phyloP scores from a whole-genome alignment of 37 sponge, comb jelly and placozoan genomes.

The Ianthella basta region DNA sequence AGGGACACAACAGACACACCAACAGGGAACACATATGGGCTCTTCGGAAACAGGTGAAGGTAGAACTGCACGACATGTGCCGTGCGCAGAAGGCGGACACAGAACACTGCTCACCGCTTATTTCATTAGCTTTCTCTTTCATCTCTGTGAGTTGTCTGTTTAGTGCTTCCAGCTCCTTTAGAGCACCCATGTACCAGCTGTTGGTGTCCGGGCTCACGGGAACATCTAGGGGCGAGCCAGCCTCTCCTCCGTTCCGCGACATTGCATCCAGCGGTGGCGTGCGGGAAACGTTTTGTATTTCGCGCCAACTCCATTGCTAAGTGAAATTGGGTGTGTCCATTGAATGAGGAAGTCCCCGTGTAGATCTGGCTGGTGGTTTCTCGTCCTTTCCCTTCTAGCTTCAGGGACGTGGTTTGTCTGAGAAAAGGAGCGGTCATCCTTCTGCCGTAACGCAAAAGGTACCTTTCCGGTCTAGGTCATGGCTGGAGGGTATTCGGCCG shows the following conservation, averaged over 20 bases:
- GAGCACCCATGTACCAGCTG: slow-evolving; percentile 12
- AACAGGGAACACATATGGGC: background rate
- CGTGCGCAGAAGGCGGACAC: too few relatives aligned
- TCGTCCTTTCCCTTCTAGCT: background rate
- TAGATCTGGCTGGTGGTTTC: background rate
- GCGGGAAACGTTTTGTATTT: background rate
- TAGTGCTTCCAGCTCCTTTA: slow-evolving; percentile 12
- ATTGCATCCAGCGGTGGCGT: background rate
- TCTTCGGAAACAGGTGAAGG: background rate
- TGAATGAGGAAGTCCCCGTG: background rate
- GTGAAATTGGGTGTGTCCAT: background rate
- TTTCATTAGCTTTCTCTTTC: slow-evolving; percentile 26
- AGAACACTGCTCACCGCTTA: background rate
- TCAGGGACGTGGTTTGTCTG: background rate
- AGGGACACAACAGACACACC: background rate
- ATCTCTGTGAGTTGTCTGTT: slow-evolving; percentile 15
- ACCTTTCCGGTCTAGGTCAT: background rate
- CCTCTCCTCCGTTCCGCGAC: background rate
- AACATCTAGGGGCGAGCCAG: background rate
- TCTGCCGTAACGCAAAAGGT: background rate
- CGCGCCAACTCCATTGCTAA: background rate
- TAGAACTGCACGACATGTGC: background rate
- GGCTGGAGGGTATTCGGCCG: slow-evolving; percentile 44
- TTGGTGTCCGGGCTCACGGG: background rate
- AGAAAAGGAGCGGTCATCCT: background rate